Evolutionary conservation across 2,113 vertebrate species (phyloP).

Genomic region (Xenopus laevis): DNA sequence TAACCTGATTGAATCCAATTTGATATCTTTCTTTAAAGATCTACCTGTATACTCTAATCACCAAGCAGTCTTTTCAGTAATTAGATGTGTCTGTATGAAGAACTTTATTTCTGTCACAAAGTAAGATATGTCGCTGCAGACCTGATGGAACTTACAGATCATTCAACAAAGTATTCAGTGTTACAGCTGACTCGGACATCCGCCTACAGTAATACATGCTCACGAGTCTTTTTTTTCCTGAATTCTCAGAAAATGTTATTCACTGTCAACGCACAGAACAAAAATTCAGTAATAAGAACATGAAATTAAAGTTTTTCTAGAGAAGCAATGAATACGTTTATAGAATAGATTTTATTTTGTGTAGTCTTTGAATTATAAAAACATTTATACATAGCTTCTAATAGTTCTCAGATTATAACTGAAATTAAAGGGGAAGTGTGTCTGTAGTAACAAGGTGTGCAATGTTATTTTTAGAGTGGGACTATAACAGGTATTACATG

Average conservation of each 20-base stretch:
- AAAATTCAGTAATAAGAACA: not conserved
- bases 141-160: not conserved
- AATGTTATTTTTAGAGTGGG: too few species aligned
- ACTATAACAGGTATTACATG: too few species aligned
- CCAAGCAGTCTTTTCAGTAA: not conserved
- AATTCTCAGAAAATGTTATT: not conserved
- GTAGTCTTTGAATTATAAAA: too few species aligned
- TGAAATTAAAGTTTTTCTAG: not conserved
- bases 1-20: not conserved
- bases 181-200: not conserved
- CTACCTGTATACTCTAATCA: not conserved
- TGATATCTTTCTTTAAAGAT: not conserved
- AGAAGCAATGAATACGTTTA: not conserved
- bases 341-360: not conserved
- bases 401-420: too few species aligned
- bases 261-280: not conserved
- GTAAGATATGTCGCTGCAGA: not conserved
- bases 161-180: not conserved
- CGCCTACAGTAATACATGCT: not conserved
- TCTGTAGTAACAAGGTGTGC: too few species aligned
- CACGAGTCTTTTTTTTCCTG: not conserved
- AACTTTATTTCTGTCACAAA: not conserved
- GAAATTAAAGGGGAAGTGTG: too few species aligned
- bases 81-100: not conserved
- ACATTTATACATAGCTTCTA: too few species aligned